Conservation (phyloP, 2,113 vertebrate species). For the Tiliqua scincoides region DNA sequence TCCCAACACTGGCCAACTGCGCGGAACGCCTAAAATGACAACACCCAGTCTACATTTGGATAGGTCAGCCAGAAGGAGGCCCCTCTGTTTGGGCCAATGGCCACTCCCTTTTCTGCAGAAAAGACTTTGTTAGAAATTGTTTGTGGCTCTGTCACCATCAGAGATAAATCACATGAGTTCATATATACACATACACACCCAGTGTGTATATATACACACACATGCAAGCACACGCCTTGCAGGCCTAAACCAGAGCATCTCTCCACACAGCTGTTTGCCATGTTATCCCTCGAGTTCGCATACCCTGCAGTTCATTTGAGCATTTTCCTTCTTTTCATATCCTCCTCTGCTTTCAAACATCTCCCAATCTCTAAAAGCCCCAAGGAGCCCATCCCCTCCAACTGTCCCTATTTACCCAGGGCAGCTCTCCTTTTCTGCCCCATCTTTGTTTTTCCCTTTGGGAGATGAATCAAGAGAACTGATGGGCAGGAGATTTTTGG, state of each 20-base stretch:
- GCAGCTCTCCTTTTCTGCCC: too few species aligned
- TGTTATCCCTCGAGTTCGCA: neutral
- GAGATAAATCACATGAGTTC: neutral
- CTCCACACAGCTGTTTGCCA: neutral
- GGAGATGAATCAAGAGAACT: too few species aligned
- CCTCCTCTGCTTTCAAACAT: neutral
- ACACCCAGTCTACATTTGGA: neutral
- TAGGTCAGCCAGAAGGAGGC: neutral
- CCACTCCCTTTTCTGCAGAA: neutral
- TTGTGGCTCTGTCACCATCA: neutral
- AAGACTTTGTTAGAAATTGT: neutral
- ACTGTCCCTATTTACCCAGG: too few species aligned
- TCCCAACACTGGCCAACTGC: neutral
- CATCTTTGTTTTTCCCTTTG: too few species aligned
- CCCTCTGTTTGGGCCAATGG: neutral
- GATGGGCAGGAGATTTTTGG: too few species aligned
- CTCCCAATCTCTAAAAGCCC: neutral
- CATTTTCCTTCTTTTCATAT: neutral
- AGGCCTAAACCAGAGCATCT: neutral
- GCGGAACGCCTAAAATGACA: fast-evolving
- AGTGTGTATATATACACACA: too few species aligned
- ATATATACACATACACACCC: too few species aligned
- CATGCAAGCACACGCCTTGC: neutral
- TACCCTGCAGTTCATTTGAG: neutral
- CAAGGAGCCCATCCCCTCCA: too few species aligned